Evolutionary conservation across 1,140 invertebrate genomes (phyloP).

Genomic region (Eueides isabella): DNA sequence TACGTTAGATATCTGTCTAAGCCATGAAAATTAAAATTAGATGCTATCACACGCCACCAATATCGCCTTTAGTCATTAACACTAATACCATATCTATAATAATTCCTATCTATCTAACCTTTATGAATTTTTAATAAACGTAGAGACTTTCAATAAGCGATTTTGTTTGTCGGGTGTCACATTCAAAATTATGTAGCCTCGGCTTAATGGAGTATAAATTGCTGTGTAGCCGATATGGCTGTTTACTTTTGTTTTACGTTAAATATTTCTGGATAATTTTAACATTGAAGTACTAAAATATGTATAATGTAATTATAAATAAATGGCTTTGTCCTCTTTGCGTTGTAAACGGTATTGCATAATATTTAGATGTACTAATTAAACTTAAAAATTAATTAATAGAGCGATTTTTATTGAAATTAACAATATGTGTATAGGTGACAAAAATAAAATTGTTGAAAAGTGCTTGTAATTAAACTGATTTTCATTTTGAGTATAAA

Average conservation of each 20-base stretch:
- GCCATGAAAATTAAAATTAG: too few relatives aligned
- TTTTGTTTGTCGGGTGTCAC: slow-evolving; percentile 18
- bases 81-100: not conserved
- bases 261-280: not conserved
- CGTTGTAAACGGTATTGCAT: not conserved
- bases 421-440: too few relatives aligned
- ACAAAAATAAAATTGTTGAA: too few relatives aligned
- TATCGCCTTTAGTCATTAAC: not conserved
- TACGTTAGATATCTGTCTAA: too few relatives aligned
- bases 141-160: not conserved
- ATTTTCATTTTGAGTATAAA: too few relatives aligned
- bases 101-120: not conserved
- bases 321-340: not conserved
- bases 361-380: not conserved
- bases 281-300: not conserved
- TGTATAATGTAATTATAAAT: not conserved
- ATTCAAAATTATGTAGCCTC: slow-evolving; percentile 1
- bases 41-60: too few relatives aligned
- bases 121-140: not conserved
- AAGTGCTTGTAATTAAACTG: too few relatives aligned
- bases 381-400: too few relatives aligned
- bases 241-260: not conserved
- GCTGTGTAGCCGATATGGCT: not conserved
- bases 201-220: slow-evolving; percentile 10
- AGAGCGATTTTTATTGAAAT: too few relatives aligned